Evolutionary conservation across 2,797 vertebrate species (phyloP), one percentile per base, ranked within the genome.

Genomic region (Karalla daura): DNA sequence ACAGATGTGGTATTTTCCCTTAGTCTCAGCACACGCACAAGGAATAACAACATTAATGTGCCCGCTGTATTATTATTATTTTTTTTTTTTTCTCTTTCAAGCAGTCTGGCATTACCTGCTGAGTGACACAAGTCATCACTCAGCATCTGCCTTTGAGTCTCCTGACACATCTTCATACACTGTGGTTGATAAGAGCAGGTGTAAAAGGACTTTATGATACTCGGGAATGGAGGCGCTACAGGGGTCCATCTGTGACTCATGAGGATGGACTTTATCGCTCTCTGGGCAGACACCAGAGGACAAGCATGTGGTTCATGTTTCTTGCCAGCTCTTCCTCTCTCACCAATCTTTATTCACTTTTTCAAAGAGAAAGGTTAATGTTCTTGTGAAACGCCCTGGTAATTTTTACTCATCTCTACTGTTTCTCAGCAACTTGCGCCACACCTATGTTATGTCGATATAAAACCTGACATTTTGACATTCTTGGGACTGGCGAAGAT

Each of bases 271-370:
- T 85, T 83, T 73, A 84, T 85, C 60, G n/a, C 65, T 75, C 45
- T 78, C 82, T 78, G 74, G 76, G 61, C 68, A 68, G 49, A 30
- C 63, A 36, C 44, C 20, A 60, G 49, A 63, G 74, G 74, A 81
- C 12, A 24, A 78, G 69, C 82, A 91, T 88, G 76, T 89, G 90
- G 82, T 88, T 92, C 67, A 54, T 64, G 68, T 88, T 88, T 85
- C 77, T 76, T 60, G 41, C 76, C 54, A 76, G 47, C 21, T 54
- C 58, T 55, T 80, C 46, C 28, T 54, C 51, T 55, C 47, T 40
- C 12, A 6, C 41, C 74, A 33, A 47, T 71, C 68, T 75, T 74
- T 61, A 56, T 69, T 73, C 25, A 37, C 14, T 39, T 24, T 66
- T 77, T 86, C 28, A 40, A 61, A 61, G 62, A 61, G 77, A 68